phyloP scores from a whole-genome alignment of 2,797 vertebrate genomes.

The Peromyscus eremicus region DNA sequence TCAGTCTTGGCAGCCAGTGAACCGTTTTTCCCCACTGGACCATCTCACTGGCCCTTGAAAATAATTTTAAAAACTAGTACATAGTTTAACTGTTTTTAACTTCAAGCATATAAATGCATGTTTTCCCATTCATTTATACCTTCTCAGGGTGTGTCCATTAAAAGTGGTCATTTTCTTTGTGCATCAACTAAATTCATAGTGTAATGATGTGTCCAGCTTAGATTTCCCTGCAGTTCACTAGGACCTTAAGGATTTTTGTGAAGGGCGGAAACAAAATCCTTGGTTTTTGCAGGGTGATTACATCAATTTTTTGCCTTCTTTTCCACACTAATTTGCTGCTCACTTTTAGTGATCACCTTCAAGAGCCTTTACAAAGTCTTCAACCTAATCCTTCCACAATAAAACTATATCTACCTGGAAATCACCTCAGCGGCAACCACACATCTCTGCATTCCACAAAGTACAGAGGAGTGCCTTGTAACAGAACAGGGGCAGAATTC shows the following conservation, averaged over 20 bases:
- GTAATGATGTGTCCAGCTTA: background rate
- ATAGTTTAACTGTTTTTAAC: conserved; percentile 17
- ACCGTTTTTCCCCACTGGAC: background rate
- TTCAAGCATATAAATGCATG: conserved; percentile 1
- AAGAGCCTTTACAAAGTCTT: background rate
- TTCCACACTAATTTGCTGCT: background rate
- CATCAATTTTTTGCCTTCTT: background rate
- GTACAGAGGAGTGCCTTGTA: background rate
- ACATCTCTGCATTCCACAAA: conserved; percentile 1
- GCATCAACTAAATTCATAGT: conserved; percentile 6
- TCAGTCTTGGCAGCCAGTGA: background rate
- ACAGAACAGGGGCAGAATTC: background rate
- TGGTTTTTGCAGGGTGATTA: background rate
- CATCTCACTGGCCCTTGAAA: background rate
- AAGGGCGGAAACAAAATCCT: background rate
- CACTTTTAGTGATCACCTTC: conserved; percentile 14
- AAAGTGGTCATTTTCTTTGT: conserved; percentile 16
- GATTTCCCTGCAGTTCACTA: background rate
- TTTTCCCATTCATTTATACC: background rate
- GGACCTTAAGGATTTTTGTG: conserved; percentile 23
- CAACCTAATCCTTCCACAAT: background rate
- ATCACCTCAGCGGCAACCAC: conserved; percentile 9
- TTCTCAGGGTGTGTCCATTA: background rate
- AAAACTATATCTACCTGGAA: background rate
- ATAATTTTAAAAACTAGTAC: background rate